Conservation (phyloP, 2,113 vertebrate genomes). For the Psettodes erumei region DNA sequence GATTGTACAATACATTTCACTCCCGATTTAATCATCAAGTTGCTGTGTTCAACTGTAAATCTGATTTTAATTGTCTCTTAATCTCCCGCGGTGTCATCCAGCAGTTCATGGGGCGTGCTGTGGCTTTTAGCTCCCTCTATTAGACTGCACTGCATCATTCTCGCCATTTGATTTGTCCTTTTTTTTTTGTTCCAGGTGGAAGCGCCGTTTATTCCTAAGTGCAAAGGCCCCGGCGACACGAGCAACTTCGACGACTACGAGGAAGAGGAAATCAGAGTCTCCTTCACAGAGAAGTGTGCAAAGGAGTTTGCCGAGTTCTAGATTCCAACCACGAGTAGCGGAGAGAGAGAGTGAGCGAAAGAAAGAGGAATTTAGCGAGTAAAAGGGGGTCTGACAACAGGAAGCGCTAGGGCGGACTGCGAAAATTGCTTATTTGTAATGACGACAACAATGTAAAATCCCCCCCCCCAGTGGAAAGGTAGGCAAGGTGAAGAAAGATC, state of each 20-base stretch:
- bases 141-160: not conserved
- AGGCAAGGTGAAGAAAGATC: conserved; percentile 70
- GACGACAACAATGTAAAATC: conserved; percentile 76
- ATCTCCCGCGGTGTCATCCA: not conserved
- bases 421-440: conserved; percentile 80
- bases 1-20: not conserved
- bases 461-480: conserved; percentile 55
- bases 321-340: conserved; percentile 71
- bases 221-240: conserved; percentile 93
- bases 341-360: conserved; percentile 42
- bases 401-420: conserved; percentile 75
- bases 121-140: not conserved
- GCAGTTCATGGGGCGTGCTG: not conserved
- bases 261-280: conserved; percentile 93
- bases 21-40: not conserved
- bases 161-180: not conserved
- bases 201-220: conserved; percentile 96
- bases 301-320: conserved; percentile 96
- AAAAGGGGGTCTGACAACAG: conserved; percentile 61
- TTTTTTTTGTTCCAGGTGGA: conserved; percentile 84
- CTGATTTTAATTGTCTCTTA: not conserved
- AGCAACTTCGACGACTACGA: conserved; percentile 98
- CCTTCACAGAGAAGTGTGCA: conserved; percentile 92
- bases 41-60: not conserved
- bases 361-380: conserved; percentile 68